Evolutionary conservation across 2,113 vertebrate species (phyloP), one percentile per base, ranked within the genome.

Genomic region (Stegastes partitus): DNA sequence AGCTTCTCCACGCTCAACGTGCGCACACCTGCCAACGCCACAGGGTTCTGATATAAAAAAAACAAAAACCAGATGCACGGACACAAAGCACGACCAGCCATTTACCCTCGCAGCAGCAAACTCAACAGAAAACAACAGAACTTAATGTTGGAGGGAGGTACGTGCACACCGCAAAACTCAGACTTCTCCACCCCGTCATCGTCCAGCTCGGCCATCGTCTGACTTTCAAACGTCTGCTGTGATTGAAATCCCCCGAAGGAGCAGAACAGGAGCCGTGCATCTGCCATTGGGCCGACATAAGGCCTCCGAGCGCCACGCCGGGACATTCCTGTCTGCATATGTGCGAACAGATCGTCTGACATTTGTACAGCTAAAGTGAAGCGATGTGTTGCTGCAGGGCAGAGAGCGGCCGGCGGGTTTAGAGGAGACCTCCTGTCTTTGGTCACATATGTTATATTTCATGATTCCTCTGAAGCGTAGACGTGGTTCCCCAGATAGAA

Each of bases 11-110:
- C 87, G 0, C 56, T 71, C 63, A 77, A 25, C 85, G 77, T 92
- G 0, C 88, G 94, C 22, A 68, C 88, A 19, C 56, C 90, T 89
- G 95, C 93, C 0, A 74, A 96, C 37, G 88, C 88, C 0, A 59
- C 53, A 0, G 91, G 95, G 5, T 95, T 93, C 83, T 98, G 95
- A 96, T 67, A 42, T 5, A 59, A 42, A 62, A 26, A 53, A 14
- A 49, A 5, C 37, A 44, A 59, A 28, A 75, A 34, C 77, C 14
- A 25, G 51, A 44, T 22, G 23, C 2, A 53, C 34, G 54, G 7
- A 58, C 1, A 54, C 0, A 1, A 66, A 83, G 44, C 31, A 50
- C 26, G 31, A 34, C n/a, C 44, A 31, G 26, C 28, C 65, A 53
- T 56, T 74, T n/a, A 49, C 25, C 58, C 50, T 19, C 8, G 55